phyloP scores from a whole-genome alignment of 2,113 vertebrate species.

The Chitala chitala region DNA sequence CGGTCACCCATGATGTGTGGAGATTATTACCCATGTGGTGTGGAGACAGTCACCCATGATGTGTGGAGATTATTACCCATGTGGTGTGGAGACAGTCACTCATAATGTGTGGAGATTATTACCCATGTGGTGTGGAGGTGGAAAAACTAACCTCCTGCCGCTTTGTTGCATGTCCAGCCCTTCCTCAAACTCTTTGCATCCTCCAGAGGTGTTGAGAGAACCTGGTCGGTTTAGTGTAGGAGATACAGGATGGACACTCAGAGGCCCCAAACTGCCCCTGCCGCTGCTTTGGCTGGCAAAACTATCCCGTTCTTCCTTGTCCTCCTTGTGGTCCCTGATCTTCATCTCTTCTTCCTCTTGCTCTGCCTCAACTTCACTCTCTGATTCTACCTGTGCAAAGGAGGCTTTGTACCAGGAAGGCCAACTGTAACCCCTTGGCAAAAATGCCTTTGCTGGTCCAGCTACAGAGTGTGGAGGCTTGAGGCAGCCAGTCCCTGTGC shows the following conservation, averaged over 20 bases:
- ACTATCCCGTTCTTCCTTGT: slow-evolving; percentile 50
- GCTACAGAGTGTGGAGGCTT: not conserved
- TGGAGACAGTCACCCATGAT: not conserved
- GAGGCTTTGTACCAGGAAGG: slow-evolving; percentile 26
- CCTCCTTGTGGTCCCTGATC: slow-evolving; percentile 30
- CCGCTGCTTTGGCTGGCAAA: slow-evolving; percentile 66
- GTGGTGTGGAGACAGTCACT: not conserved
- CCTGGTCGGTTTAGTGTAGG: slow-evolving; percentile 47
- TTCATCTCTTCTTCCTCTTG: slow-evolving; percentile 33
- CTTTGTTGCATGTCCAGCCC: slow-evolving; percentile 30
- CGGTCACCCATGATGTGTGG: not conserved
- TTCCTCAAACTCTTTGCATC: slow-evolving; percentile 31
- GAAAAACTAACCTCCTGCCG: slow-evolving; percentile 47
- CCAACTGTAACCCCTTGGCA: slow-evolving; percentile 30
- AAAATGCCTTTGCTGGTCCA: not conserved
- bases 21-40: not conserved
- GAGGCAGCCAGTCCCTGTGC: not conserved
- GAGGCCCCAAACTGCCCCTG: slow-evolving; percentile 62
- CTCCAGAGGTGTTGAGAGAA: slow-evolving; percentile 52
- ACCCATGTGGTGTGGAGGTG: not conserved
- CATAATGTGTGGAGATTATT: not conserved
- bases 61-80: not conserved
- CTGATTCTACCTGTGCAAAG: slow-evolving; percentile 3
- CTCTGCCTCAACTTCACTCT: not conserved
- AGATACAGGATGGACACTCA: slow-evolving; percentile 46